Evolutionary conservation across 2,797 vertebrate species (phyloP).

Genomic region (Etheostoma nigrum): DNA sequence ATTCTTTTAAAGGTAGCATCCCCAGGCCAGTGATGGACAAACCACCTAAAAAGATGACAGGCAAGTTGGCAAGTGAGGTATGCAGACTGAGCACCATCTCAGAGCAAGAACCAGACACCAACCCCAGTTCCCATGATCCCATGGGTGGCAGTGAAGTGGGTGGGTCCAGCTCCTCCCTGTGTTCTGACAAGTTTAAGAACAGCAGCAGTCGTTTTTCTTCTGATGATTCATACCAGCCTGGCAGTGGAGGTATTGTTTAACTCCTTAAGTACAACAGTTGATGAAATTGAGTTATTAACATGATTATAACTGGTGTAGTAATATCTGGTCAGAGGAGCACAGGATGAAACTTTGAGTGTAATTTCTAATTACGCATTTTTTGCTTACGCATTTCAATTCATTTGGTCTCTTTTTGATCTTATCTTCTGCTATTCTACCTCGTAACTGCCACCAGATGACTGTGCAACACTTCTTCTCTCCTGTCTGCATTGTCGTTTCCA

Average conservation of each 20-base stretch:
- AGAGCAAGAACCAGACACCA: constrained; percentile 71
- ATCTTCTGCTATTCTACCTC: background rate
- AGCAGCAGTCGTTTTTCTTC: constrained; percentile 82
- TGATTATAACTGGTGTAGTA: background rate
- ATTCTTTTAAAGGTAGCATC: constrained; percentile 21
- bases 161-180: constrained; percentile 79
- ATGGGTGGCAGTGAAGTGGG: constrained; percentile 80
- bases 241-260: constrained; percentile 85
- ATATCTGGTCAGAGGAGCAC: background rate
- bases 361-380: background rate
- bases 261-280: background rate
- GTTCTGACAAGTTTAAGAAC: constrained; percentile 84
- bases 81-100: constrained; percentile 81
- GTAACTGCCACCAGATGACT: constrained; percentile 84
- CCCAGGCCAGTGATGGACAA: background rate
- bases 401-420: background rate
- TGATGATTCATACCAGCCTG: constrained; percentile 82
- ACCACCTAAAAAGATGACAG: constrained; percentile 20
- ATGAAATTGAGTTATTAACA: background rate
- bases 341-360: background rate
- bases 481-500: constrained; percentile 91
- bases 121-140: constrained; percentile 78
- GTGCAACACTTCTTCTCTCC: constrained; percentile 89
- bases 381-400: background rate
- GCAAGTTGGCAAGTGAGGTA: constrained; percentile 14